Evolutionary conservation across 2,113 vertebrate genomes (phyloP).

Genomic region (Tragelaphus strepsiceros): DNA sequence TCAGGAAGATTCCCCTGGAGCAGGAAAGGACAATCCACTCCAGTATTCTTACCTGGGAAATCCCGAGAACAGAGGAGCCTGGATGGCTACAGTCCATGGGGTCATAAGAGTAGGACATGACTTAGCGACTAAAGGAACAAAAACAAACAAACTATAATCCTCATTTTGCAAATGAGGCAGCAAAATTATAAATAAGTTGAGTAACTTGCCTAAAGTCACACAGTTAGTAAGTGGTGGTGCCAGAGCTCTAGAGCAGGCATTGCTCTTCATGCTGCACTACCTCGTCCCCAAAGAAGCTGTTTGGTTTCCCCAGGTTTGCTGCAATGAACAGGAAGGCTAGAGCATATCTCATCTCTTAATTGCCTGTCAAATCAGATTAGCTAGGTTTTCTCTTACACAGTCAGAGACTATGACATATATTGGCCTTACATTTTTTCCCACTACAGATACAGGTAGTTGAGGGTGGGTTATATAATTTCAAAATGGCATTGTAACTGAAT

Average conservation of each 20-base stretch:
- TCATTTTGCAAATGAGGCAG: not conserved
- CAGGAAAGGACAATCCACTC: not conserved
- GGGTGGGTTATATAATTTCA: not conserved
- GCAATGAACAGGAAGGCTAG: not conserved
- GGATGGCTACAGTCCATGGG: not conserved
- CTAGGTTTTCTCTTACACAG: not conserved
- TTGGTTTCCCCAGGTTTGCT: not conserved
- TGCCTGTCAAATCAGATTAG: not conserved
- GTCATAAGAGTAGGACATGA: not conserved
- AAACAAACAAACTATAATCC: not conserved
- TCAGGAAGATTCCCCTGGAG: not conserved
- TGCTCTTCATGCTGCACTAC: not conserved
- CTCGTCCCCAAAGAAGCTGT: not conserved
- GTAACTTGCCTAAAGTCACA: not conserved
- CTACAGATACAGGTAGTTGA: not conserved
- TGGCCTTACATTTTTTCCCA: not conserved
- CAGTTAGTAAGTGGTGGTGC: not conserved
- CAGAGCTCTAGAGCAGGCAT: not conserved
- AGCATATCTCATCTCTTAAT: not conserved
- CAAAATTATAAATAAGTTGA: not conserved
- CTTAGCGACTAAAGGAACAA: not conserved
- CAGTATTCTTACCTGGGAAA: not conserved
- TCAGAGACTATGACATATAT: not conserved
- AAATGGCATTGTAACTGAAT: conserved; percentile 6
- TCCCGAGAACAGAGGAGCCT: not conserved